Evolutionary conservation across 92 coral and sea anemone species (phyloP).

Genomic region (Zoanthus solanderi): DNA sequence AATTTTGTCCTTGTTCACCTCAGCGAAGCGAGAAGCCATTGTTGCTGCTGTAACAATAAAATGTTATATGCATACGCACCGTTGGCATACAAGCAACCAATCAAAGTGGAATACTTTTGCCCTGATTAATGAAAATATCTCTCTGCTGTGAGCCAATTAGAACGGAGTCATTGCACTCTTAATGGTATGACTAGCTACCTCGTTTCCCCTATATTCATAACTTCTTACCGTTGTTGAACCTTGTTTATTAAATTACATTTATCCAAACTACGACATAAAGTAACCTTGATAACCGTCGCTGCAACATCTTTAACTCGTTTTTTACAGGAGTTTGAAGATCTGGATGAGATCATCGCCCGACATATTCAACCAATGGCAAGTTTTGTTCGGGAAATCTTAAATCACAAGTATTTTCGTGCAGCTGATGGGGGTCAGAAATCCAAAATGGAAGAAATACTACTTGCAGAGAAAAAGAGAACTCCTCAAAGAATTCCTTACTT

Average conservation of each 20-base stretch:
- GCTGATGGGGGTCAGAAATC: conserved; percentile 85
- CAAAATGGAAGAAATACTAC: conserved; percentile 80
- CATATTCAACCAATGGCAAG: conserved; percentile 99
- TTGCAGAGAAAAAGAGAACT: conserved; percentile 81
- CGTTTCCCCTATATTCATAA: too few relatives aligned
- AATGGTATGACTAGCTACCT: too few relatives aligned
- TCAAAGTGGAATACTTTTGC: too few relatives aligned
- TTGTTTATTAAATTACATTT: not conserved
- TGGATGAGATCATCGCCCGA: conserved; percentile 98
- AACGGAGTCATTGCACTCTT: too few relatives aligned
- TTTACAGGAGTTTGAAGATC: conserved; percentile 94
- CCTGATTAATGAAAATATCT: too few relatives aligned
- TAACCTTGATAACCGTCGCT: not conserved
- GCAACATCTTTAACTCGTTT: not conserved
- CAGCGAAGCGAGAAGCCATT: too few relatives aligned
- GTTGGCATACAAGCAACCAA: too few relatives aligned
- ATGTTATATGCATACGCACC: too few relatives aligned
- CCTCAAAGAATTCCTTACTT: conserved; percentile 95
- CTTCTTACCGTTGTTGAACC: too few relatives aligned
- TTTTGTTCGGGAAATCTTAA: conserved; percentile 85
- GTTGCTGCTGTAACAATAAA: too few relatives aligned
- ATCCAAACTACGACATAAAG: not conserved
- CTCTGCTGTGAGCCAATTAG: too few relatives aligned
- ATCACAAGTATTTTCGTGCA: conserved; percentile 85
- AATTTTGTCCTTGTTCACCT: too few relatives aligned